These are phyloP conservation scores for Cyrtorhinus lividipennis DNA, from an alignment of 1,140 invertebrate genomes.

Conservation along the genomic window DNA sequence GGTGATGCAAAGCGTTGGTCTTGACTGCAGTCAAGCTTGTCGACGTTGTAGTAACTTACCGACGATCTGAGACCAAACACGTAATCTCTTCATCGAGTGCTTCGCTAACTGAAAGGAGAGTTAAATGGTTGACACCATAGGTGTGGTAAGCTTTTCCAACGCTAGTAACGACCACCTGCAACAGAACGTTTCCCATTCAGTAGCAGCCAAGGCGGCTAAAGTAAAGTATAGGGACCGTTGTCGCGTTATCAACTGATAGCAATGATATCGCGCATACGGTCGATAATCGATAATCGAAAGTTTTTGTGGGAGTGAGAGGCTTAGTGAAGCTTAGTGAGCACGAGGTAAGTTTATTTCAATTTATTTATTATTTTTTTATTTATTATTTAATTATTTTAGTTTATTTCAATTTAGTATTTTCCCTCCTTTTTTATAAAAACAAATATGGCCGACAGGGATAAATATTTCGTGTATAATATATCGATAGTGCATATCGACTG, in stretches of 20 bases:
- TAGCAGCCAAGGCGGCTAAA: background rate
- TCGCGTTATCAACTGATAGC: background rate
- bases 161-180: constrained; percentile 70
- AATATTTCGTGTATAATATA: too few relatives aligned
- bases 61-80: constrained; percentile 58
- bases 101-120: constrained; percentile 66
- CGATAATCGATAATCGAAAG: background rate
- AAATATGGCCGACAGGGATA: too few relatives aligned
- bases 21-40: background rate
- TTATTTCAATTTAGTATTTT: too few relatives aligned
- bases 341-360: too few relatives aligned
- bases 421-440: too few relatives aligned
- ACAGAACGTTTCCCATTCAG: background rate
- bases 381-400: too few relatives aligned
- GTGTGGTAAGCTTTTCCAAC: constrained; percentile 84
- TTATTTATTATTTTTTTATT: too few relatives aligned
- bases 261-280: background rate
- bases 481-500: too few relatives aligned
- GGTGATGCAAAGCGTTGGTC: background rate
- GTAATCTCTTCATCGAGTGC: constrained; percentile 68
- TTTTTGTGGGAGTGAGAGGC: background rate
- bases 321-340: background rate
- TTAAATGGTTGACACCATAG: constrained; percentile 70
- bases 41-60: background rate
- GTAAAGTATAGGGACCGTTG: background rate